phyloP scores from a whole-genome alignment of 2,797 vertebrate genomes.

The Erpetoichthys calabaricus region DNA sequence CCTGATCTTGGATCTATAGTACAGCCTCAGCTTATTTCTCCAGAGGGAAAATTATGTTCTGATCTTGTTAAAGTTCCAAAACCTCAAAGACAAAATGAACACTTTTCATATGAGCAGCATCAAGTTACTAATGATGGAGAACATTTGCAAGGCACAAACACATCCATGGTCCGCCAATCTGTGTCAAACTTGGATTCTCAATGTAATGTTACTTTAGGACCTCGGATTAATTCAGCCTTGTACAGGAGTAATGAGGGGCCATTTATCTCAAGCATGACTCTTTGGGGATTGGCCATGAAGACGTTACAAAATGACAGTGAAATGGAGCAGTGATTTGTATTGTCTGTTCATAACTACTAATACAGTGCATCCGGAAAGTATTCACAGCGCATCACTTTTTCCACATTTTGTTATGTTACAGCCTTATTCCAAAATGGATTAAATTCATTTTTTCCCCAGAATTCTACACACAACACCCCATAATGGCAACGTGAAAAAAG shows the following conservation, averaged over 20 bases:
- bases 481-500: no score
- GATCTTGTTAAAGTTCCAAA: slow-evolving; percentile 49
- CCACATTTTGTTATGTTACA: no score
- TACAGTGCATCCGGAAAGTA: no score
- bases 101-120: slow-evolving; percentile 32
- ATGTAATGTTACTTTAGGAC: slow-evolving; percentile 35
- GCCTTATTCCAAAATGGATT: no score
- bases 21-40: slow-evolving; percentile 37
- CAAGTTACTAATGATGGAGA: slow-evolving; percentile 29
- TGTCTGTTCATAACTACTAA: no score
- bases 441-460: no score
- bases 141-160: slow-evolving; percentile 24
- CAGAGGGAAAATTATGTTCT: slow-evolving; percentile 39
- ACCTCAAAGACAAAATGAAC: slow-evolving; percentile 29
- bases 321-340: slow-evolving; percentile 41
- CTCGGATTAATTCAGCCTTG: slow-evolving; percentile 23
- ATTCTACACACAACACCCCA: no score
- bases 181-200: slow-evolving; percentile 44
- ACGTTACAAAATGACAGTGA: slow-evolving; percentile 79
- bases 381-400: no score
- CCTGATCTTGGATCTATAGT: slow-evolving; percentile 53
- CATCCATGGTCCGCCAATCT: slow-evolving; percentile 43
- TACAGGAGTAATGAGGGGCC: slow-evolving; percentile 59
- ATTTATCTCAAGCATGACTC: slow-evolving; percentile 74
- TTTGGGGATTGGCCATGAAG: slow-evolving; percentile 87